These are phyloP conservation scores for Penaeus indicus DNA, from an alignment of 1,140 invertebrate species.

Conservation along the genomic window DNA sequence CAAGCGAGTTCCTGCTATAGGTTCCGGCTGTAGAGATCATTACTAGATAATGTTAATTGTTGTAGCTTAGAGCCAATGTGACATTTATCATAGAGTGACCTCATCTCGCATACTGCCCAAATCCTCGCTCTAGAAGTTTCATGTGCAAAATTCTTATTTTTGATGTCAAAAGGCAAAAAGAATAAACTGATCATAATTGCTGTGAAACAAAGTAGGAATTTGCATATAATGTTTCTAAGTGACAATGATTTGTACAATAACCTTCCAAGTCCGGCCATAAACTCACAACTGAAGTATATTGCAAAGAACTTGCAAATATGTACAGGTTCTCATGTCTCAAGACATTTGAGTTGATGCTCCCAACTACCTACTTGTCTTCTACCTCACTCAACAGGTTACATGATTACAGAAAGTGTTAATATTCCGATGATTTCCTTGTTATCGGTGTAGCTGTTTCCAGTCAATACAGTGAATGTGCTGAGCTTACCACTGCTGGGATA, in stretches of 20 bases:
- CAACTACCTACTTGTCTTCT: slow-evolving; percentile 60
- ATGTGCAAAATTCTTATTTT: slow-evolving; percentile 64
- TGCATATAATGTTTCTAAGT: slow-evolving; percentile 63
- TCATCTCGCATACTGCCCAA: slow-evolving; percentile 64
- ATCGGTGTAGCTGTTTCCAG: slow-evolving; percentile 58
- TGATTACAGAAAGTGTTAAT: slow-evolving; percentile 62
- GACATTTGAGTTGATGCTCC: slow-evolving; percentile 58
- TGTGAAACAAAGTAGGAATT: slow-evolving; percentile 60
- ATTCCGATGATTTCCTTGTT: slow-evolving; percentile 60
- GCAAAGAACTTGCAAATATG: slow-evolving; percentile 44
- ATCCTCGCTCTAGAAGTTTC: slow-evolving; percentile 64
- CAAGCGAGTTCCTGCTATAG: slow-evolving; percentile 61
- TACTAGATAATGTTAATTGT: slow-evolving; percentile 62
- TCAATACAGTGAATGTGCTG: slow-evolving; percentile 55
- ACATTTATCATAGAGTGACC: slow-evolving; percentile 62
- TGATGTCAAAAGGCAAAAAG: slow-evolving; percentile 56
- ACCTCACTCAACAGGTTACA: slow-evolving; percentile 63
- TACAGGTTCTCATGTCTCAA: slow-evolving; percentile 60
- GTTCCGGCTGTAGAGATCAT: slow-evolving; percentile 63
- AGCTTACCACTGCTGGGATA: slow-evolving; percentile 64
- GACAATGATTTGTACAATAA: slow-evolving; percentile 64
- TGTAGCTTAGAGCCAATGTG: slow-evolving; percentile 59
- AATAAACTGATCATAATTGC: slow-evolving; percentile 59
- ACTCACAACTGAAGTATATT: slow-evolving; percentile 58
- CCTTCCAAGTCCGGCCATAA: slow-evolving; percentile 64